Percentiles rank a stretch among this genome's conserved stretches.
These are phyloP conservation scores for Cancer borealis DNA, from an alignment of 2,888 invertebrate genomes.

Conservation along the genomic window DNA sequence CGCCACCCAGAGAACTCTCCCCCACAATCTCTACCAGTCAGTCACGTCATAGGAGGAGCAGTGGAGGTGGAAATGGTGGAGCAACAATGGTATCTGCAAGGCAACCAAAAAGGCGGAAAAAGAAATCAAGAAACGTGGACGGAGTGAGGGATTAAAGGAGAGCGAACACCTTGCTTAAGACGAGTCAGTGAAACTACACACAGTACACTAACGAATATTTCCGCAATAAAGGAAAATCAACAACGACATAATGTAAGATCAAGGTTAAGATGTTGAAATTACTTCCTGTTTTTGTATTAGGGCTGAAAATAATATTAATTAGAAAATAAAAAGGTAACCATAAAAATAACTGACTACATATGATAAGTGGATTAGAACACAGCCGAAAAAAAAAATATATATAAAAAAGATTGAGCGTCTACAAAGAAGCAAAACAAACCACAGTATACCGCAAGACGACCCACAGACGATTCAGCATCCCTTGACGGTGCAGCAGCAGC, in stretches of 20 bases:
- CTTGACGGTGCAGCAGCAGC: not conserved
- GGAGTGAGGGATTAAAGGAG: not conserved
- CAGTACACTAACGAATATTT: not conserved
- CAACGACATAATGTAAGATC: too few species aligned
- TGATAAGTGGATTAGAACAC: too few species aligned
- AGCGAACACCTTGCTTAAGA: not conserved
- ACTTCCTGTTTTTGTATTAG: too few species aligned
- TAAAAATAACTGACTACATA: too few species aligned
- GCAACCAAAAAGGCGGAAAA: not conserved
- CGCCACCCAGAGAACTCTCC: not conserved
- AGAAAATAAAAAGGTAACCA: not conserved
- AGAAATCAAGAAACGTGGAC: not conserved
- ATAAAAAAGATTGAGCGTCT: too few species aligned
- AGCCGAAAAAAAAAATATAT: too few species aligned
- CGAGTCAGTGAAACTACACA: not conserved
- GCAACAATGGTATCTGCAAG: not conserved
- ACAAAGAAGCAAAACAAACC: too few species aligned
- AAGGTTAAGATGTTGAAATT: too few species aligned
- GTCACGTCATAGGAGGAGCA: not conserved
- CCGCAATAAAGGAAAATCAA: not conserved
- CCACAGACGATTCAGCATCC: too few species aligned
- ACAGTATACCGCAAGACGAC: too few species aligned
- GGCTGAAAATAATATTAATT: not conserved
- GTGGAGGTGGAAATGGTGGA: not conserved
- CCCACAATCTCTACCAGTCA: not conserved